Evolutionary conservation across 2,888 invertebrate genomes (phyloP).

Genomic region (Apocheima hispidaria): DNA sequence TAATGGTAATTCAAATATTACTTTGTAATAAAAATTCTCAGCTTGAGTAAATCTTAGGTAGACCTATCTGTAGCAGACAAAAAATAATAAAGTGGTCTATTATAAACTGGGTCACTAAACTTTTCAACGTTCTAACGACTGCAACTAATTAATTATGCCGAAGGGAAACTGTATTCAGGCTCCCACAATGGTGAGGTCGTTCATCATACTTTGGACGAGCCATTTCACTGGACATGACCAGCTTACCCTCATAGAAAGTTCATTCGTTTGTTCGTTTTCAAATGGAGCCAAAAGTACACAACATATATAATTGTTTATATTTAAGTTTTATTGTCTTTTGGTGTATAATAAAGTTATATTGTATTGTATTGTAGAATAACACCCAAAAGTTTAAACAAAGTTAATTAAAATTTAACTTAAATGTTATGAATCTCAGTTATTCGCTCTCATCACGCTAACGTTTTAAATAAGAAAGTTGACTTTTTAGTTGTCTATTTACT

Average conservation of each 20-base stretch:
- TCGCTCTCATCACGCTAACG: too few species aligned
- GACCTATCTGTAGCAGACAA: neutral
- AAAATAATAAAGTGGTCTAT: neutral
- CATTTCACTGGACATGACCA: slow-evolving; percentile 8
- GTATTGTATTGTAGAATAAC: too few species aligned
- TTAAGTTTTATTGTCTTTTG: too few species aligned
- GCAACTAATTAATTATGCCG: slow-evolving; percentile 34
- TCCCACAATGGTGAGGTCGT: slow-evolving; percentile 28
- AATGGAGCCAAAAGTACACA: slow-evolving; percentile 13
- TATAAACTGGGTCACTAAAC: slow-evolving; percentile 22
- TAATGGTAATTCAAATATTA: too few species aligned
- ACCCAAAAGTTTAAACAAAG: slow-evolving; percentile 13
- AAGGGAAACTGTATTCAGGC: slow-evolving; percentile 25
- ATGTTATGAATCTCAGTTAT: neutral
- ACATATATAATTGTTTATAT: too few species aligned
- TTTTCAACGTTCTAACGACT: slow-evolving; percentile 23
- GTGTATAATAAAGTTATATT: too few species aligned
- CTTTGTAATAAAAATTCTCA: neutral
- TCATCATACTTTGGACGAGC: slow-evolving; percentile 39
- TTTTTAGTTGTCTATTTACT: too few species aligned
- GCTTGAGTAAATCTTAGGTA: too few species aligned
- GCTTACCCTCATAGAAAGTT: too few species aligned
- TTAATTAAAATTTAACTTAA: slow-evolving; percentile 6
- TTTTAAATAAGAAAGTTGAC: neutral
- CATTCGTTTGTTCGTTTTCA: slow-evolving; percentile 31